phyloP scores from a whole-genome alignment of 2,797 vertebrate genomes.

The Odontamblyopus rebecca region DNA sequence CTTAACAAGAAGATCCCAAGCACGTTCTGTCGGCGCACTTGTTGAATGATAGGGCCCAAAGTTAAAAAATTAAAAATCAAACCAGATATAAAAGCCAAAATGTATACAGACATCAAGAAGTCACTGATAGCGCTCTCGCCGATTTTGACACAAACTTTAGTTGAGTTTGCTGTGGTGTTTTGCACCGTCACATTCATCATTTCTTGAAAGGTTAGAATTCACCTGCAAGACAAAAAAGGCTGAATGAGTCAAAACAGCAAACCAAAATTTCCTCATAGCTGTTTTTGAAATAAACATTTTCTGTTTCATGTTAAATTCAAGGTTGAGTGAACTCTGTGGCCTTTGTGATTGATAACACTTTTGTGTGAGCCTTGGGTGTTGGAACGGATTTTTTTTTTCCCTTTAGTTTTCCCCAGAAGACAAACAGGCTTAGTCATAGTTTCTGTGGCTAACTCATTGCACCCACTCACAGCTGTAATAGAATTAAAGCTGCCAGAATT shows the following conservation, averaged over 20 bases:
- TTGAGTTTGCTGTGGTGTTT: not conserved
- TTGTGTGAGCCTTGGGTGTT: conserved; percentile 10
- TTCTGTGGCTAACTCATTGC: conserved; percentile 12
- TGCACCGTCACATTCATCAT: conserved; percentile 26
- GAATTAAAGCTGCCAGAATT: conserved; percentile 12
- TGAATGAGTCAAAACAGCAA: not conserved
- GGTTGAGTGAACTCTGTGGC: conserved; percentile 18
- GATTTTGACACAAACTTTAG: conserved; percentile 54
- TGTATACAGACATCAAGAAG: conserved; percentile 75
- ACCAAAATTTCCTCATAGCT: not conserved
- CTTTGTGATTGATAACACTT: conserved; percentile 15
- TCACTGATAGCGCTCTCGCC: conserved; percentile 37
- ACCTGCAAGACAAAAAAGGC: conserved; percentile 27
- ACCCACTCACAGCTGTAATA: conserved; percentile 1
- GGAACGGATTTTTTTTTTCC: not conserved
- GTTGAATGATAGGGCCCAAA: conserved; percentile 72
- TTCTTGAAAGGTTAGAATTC: conserved; percentile 18
- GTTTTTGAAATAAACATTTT: conserved; percentile 8
- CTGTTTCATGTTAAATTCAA: conserved; percentile 25
- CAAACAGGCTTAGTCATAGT: conserved; percentile 29
- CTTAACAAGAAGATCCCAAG: conserved; percentile 78
- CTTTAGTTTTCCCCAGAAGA: not conserved
- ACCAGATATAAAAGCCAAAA: conserved; percentile 73
- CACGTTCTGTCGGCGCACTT: conserved; percentile 71
- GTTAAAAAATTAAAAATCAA: conserved; percentile 76